Percentiles rank a stretch among this genome's conserved stretches.
These are phyloP conservation scores for Leptogaster cylindrica DNA, from an alignment of 2,888 invertebrate genomes.

Conservation along the genomic window DNA sequence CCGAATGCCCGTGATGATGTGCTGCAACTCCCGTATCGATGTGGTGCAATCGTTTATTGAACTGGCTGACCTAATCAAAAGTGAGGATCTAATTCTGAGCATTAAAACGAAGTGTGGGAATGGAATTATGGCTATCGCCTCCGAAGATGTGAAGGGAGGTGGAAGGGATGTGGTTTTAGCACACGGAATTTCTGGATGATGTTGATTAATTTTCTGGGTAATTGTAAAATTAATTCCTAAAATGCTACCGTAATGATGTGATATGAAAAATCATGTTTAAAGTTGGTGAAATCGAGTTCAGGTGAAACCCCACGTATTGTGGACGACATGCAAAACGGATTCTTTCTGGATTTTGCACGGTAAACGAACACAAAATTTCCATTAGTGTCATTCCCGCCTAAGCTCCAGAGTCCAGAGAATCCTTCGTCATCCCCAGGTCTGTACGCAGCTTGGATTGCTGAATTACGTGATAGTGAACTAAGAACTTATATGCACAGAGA, in stretches of 20 bases:
- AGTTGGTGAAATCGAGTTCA: not conserved
- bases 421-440: constrained; percentile 41
- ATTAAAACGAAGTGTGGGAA: constrained; percentile 21
- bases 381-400: constrained; percentile 46
- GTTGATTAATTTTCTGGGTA: constrained; percentile 36
- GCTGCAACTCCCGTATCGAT: not conserved
- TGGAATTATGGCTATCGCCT: constrained; percentile 6
- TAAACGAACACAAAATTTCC: constrained; percentile 44
- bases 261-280: constrained; percentile 38
- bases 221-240: constrained; percentile 37
- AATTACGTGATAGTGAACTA: constrained; percentile 41
- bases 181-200: constrained; percentile 24
- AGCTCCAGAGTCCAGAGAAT: constrained; percentile 41
- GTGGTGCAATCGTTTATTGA: constrained; percentile 16
- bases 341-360: constrained; percentile 24
- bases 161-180: not conserved
- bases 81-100: not conserved
- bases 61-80: constrained; percentile 22
- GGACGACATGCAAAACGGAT: constrained; percentile 22
- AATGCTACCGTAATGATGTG: constrained; percentile 38
- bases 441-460: constrained; percentile 35
- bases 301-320: constrained; percentile 23
- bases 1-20: constrained; percentile 18
- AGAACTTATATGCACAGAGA: constrained; percentile 22
- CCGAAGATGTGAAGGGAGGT: not conserved